Base-by-base conservation (phyloP, 2,888 invertebrate species). In the Odontothrips loti region DNA sequence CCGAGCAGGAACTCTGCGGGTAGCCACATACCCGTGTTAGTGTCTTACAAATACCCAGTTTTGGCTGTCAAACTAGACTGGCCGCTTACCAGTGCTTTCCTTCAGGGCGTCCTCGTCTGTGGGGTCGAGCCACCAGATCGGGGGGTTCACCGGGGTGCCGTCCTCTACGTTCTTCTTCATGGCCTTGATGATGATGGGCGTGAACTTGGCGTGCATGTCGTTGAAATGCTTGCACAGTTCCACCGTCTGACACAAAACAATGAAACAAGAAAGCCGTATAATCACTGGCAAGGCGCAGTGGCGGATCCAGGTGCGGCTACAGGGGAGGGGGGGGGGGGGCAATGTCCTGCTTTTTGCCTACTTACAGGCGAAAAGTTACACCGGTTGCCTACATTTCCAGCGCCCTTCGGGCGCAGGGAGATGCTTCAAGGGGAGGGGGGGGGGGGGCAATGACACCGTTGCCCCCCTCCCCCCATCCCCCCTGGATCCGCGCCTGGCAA, bases 111-210 rank as follows among this genome's bases (percentile, higher is more conserved):
- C 89, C 43, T 86, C 85, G 85, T 95, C 93, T 0, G 86, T 86
- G 0, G 95, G 95, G 84, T 92, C 93, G 0, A 93, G 86, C 95
- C 95, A 96, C 96, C 96, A 96, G 63, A 96, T 89, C 0, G 96
- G 96, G 3, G 93, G 89, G 87, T 95, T 94, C 17, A 95, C 91
- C 0, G 95, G 95, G 2, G 90, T 89, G 17, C 94, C 95, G 1
- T 90, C 88, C 1, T 85, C 84, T 0, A 91, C 90, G 0, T 92
- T 89, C 9, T 89, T 87, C 80, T 90, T 85, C 90, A 93, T 93
- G 0, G 91, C 91, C 4, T 88, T 87, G 83, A 91, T 88, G 82
- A 95, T 92, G 68, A 90, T 88, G 0, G 91, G 89, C 1, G 86
- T 83, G 84, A 91, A 91, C 15, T 88, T 85, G 0, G 90, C 90